Percentiles rank a stretch among this genome's conserved stretches.
phyloP scores from a whole-genome alignment of 2,113 vertebrate genomes.

The Callospermophilus lateralis region DNA sequence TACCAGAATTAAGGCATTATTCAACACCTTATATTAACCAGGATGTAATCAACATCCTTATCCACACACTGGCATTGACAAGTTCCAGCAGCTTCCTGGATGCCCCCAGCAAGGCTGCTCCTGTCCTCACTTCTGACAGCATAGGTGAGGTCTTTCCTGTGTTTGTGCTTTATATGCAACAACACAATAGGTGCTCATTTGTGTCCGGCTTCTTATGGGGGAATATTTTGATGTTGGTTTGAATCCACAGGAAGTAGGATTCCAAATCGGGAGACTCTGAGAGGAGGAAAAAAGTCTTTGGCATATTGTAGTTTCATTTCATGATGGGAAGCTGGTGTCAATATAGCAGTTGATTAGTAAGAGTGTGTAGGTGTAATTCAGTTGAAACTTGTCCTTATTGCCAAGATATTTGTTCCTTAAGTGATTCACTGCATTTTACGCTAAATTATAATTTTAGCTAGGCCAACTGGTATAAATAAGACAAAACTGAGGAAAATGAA shows the following conservation, averaged over 20 bases:
- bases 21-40: too few relatives aligned
- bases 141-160: not conserved
- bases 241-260: not conserved
- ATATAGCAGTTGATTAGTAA: not conserved
- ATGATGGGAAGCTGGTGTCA: constrained; percentile 39
- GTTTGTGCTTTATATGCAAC: not conserved
- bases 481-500: constrained; percentile 17
- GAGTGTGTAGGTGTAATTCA: constrained; percentile 37
- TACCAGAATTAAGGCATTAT: not conserved
- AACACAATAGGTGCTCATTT: not conserved
- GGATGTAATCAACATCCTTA: not conserved
- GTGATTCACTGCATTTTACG: constrained; percentile 48
- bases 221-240: constrained; percentile 8
- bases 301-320: not conserved
- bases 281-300: not conserved
- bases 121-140: not conserved
- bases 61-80: not conserved
- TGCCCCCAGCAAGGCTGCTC: too few relatives aligned
- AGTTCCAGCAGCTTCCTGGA: not conserved
- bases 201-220: not conserved
- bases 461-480: constrained; percentile 35
- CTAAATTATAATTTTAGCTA: constrained; percentile 51
- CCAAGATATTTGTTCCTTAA: constrained; percentile 64
- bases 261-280: not conserved
- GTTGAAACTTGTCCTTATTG: not conserved